These are phyloP conservation scores for Spheniscus mendiculus DNA, from an alignment of 2,113 vertebrate species.

Conservation along the genomic window DNA sequence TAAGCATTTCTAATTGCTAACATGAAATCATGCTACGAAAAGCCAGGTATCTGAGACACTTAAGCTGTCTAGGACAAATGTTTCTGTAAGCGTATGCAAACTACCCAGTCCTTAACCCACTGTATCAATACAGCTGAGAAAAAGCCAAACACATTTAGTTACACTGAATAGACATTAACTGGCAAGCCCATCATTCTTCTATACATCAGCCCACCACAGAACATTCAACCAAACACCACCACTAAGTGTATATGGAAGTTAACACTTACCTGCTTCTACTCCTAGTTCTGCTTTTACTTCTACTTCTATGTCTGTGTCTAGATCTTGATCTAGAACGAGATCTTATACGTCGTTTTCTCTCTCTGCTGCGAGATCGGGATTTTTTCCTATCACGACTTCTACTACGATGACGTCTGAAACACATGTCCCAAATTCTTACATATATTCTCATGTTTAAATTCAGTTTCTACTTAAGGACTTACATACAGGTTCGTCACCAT, in stretches of 20 bases:
- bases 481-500: neutral
- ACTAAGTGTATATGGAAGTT: fast-evolving
- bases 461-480: neutral
- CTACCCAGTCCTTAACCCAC: neutral
- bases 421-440: neutral
- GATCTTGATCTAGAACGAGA: constrained; percentile 90
- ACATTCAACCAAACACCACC: fast-evolving
- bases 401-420: constrained; percentile 88
- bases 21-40: neutral
- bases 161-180: neutral
- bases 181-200: neutral
- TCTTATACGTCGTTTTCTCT: constrained; percentile 86
- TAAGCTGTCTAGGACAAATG: neutral
- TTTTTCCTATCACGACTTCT: constrained; percentile 89
- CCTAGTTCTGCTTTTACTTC: constrained; percentile 88
- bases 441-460: neutral
- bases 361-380: constrained; percentile 88
- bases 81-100: neutral
- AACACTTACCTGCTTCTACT: constrained; percentile 90
- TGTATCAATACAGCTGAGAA: neutral
- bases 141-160: neutral
- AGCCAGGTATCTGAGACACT: neutral
- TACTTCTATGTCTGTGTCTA: constrained; percentile 89
- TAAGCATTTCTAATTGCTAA: neutral
- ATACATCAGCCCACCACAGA: neutral